A percentile compares a stretch with the other conserved stretches of the same genome.
These are phyloP conservation scores for Drosophila picticornis DNA, from an alignment of 2,888 invertebrate genomes.

Conservation along the genomic window DNA sequence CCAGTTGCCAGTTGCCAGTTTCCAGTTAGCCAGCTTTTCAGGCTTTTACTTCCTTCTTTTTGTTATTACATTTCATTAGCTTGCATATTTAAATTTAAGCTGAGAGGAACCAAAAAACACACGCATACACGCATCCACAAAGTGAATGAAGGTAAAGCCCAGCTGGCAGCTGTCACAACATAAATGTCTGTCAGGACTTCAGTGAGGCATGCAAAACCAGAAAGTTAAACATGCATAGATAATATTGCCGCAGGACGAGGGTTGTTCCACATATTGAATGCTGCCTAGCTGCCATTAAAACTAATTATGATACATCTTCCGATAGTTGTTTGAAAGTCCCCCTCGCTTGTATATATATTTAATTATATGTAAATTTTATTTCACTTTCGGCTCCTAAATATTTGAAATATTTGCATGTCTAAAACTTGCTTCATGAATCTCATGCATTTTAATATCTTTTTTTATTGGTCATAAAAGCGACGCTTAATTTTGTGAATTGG, in stretches of 20 bases:
- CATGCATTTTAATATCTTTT: not conserved
- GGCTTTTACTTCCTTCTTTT: constrained; percentile 31
- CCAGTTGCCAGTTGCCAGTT: constrained; percentile 25
- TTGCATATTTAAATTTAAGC: constrained; percentile 56
- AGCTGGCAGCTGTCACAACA: constrained; percentile 58
- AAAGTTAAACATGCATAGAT: constrained; percentile 51
- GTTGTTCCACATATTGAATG: constrained; percentile 2
- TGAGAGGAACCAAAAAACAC: constrained; percentile 1
- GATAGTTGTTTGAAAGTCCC: not conserved
- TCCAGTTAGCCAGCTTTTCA: constrained; percentile 17
- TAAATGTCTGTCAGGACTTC: constrained; percentile 48
- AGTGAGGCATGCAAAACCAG: constrained; percentile 48
- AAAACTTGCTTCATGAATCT: not conserved
- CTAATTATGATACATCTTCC: constrained; percentile 3
- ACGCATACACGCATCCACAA: not conserved
- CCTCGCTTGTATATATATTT: not conserved
- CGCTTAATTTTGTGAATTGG: not conserved
- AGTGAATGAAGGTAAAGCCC: constrained; percentile 37
- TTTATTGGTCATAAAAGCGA: constrained; percentile 10
- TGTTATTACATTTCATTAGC: constrained; percentile 55
- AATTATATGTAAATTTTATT: not conserved
- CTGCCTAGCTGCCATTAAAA: constrained; percentile 1
- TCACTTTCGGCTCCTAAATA: not conserved
- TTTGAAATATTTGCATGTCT: not conserved
- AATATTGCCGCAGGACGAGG: constrained; percentile 26